Evolutionary conservation across 2,888 invertebrate species (phyloP), one percentile per base, ranked within the genome.

Genomic region (Gasteruption jaculator): DNA sequence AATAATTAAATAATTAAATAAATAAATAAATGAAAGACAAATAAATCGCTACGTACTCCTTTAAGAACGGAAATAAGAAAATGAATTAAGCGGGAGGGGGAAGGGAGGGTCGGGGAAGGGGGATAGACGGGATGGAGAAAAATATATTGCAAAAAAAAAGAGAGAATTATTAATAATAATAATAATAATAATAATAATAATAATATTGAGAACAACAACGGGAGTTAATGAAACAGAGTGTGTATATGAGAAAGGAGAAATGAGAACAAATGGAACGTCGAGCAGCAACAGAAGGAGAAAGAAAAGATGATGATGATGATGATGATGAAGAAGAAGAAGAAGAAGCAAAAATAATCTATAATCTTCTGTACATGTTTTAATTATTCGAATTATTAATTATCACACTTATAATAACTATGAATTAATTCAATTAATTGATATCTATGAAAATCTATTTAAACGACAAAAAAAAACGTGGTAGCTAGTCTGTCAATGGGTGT

Each of bases 361-460:
- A 66, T 63, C 68, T 68, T 68, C 65, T 64, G 64, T 68, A 67
- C 63, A 68, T 66, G 66, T 67, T 68, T 68, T 67, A 56, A 67
- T 68, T 68, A 63, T 65, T 68, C 56, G 58, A 63, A 65, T 64
- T 59, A 68, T 67, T 61, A 60, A 63, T 68, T 65, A 65, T 65
- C 60, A 63, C 66, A 64, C 62, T 65, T 63, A 59, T 67, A 65
- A 64, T 61, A 61, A 61, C 64, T 68, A 66, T 63, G 58, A 57
- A 67, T 67, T 67, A 65, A 64, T 65, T 65, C 63, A 63, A 61
- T 65, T 65, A 61, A 65, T 60, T 60, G 58, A 61, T 67, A 67
- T 64, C 63, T 65, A 66, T 62, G 60, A 57, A 64, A 61, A 56
- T 60, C 60, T 63, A 60, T 62, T 62, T 65, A 65, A 66, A 63